Evolutionary conservation across 1,140 invertebrate species (phyloP), one percentile per base, ranked within the genome.

Genomic region (Argopecten irradians): DNA sequence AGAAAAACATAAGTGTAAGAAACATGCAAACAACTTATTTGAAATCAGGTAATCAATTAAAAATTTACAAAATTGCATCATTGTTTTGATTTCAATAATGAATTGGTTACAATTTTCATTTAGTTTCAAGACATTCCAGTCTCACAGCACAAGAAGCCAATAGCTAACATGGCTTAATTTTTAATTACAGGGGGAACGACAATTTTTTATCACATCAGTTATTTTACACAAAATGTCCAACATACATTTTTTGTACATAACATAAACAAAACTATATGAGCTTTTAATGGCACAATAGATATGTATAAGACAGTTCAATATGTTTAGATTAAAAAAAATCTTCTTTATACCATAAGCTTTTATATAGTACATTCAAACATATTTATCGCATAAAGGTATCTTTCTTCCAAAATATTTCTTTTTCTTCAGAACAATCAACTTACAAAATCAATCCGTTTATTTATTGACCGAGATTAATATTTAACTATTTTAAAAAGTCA

Each of bases 111-210:
- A 19, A 16, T 28, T 71, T 71, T 71, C 55, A 71, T n/a, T 71
- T 71, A n/a, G 55, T 71, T 71, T 71, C 55, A 71, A 71, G 55
- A 71, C 55, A 16, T 71, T 71, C 28, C 55, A 71, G 55, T 71
- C 55, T 28, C n/a, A 28, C 28, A 71, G 55, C 55, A 71, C 14
- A 71, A n/a, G 7, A 71, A 71, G 5, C 55, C 55, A 5, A 28
- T 28, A 16, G 3, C n/a, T 28, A 71, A n/a, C n/a, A 71, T 8
- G 55, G 55, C 11, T 71, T 0, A 71, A 71, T 71, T 71, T 71
- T 71, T 28, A 71, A 71, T 2, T 8, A 11, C 19, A 46, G 5
- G n/a, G n/a, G n/a, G n/a, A n/a, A n/a, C n/a, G n/a, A 71, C n/a
- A n/a, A 71, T 71, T 28, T 46, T 22, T 46, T 16, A 46, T 46